Evolutionary conservation across 2,797 vertebrate genomes (phyloP), one percentile per base, ranked within the genome.

Genomic region (Myotis vivesi): DNA sequence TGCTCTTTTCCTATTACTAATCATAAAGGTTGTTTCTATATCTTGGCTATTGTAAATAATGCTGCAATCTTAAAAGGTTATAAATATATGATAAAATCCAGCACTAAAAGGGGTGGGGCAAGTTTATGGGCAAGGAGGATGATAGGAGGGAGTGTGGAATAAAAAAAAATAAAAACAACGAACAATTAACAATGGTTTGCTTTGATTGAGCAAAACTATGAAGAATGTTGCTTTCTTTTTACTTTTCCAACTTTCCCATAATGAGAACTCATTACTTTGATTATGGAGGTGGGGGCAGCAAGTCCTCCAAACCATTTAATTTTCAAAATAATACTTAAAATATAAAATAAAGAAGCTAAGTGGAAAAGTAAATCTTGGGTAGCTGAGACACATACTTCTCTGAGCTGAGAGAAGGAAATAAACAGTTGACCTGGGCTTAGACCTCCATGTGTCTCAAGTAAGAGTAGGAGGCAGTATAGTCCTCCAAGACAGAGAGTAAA

Each of bases 321-420:
- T 86, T 89, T 73, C 59, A 80, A 80, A 91, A 85, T 87, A 81
- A 75, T 55, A 76, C 59, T 89, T 84, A 73, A 88, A 95, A 82
- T 49, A 79, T 30, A 86, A 94, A 76, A 53, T 49, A 85, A 80
- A 38, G 33, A 72, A 80, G 20, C 73, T 11, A 2, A 8, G 7
- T 44, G 11, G n/a, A 88, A 36, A 66, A 11, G 3, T 46, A 55
- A 72, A 68, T 30, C 11, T 85, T 53, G 44, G 12, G 12, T 22
- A 23, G 33, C 81, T 33, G 69, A 80, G 22, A 87, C 36, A 51
- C 6, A n/a, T 5, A 12, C 25, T 46, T 53, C 25, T 49, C 6
- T 36, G 51, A 80, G 10, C 36, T 33, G 33, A 87, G 22, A 55
- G 25, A 72, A 62, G 33, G 20, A 53, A 44, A 41, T 57, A 33